phyloP scores from a whole-genome alignment of 2,797 vertebrate species.

The Etheostoma nigrum region DNA sequence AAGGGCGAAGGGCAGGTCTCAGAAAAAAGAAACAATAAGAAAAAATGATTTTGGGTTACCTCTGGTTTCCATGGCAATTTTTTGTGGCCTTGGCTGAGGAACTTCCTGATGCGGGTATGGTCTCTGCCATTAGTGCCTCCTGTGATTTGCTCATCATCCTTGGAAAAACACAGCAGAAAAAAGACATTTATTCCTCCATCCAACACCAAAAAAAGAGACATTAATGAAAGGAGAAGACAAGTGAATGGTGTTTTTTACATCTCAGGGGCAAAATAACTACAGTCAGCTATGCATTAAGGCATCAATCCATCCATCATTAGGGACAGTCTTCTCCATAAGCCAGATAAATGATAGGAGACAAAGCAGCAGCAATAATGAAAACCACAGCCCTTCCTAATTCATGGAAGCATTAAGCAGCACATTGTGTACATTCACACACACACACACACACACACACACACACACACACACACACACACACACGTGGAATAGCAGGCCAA shows the following conservation, averaged over 20 bases:
- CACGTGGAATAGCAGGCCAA: conserved; percentile 9
- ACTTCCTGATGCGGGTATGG: conserved; percentile 76
- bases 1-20: not conserved
- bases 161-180: conserved; percentile 42
- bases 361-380: conserved; percentile 28
- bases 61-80: conserved; percentile 87
- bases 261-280: not conserved
- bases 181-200: conserved; percentile 10
- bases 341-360: conserved; percentile 28
- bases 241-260: not conserved
- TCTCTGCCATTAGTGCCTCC: conserved; percentile 69
- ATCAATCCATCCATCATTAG: conserved; percentile 12
- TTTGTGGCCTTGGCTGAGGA: conserved; percentile 81
- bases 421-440: not conserved
- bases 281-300: not conserved
- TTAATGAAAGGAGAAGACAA: not conserved
- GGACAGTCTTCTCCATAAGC: conserved; percentile 12
- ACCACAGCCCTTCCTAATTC: conserved; percentile 18
- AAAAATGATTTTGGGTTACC: conserved; percentile 66
- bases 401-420: conserved; percentile 11
- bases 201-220: not conserved
- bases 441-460: conserved; percentile 10
- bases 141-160: conserved; percentile 83
- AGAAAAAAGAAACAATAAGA: not conserved
- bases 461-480: conserved; percentile 6